Evolutionary conservation across 2,797 vertebrate genomes (phyloP).

Genomic region (Enteromius paludinosus): DNA sequence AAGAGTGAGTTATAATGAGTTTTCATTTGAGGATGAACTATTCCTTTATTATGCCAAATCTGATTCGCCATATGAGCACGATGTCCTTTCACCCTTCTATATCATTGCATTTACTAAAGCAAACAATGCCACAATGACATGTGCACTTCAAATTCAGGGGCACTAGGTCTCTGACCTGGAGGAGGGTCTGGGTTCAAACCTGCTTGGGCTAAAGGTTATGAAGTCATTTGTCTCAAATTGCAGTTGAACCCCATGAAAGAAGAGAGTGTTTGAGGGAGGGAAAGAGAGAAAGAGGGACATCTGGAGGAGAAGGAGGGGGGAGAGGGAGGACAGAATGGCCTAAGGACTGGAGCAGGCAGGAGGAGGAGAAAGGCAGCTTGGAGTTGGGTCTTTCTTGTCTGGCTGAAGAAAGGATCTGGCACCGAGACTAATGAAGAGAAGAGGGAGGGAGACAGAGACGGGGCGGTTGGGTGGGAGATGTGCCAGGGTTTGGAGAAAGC

Average conservation of each 20-base stretch:
- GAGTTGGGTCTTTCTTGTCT: constrained; percentile 87
- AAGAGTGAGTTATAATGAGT: neutral
- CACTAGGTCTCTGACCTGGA: constrained; percentile 35
- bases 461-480: constrained; percentile 82
- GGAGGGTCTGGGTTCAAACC: constrained; percentile 50
- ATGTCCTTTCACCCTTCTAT: constrained; percentile 10
- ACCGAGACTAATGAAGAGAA: constrained; percentile 86
- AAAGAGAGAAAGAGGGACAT: constrained; percentile 59
- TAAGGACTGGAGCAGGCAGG: constrained; percentile 62
- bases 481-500: constrained; percentile 87
- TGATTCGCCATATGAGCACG: neutral
- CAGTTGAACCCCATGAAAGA: constrained; percentile 56
- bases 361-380: constrained; percentile 82
- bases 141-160: constrained; percentile 48
- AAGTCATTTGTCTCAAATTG: constrained; percentile 74
- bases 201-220: constrained; percentile 69
- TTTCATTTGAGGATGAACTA: neutral
- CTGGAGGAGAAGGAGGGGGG: constrained; percentile 75
- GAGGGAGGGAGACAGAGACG: constrained; percentile 83
- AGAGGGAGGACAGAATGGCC: constrained; percentile 77
- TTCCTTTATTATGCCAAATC: constrained; percentile 8
- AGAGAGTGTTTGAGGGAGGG: constrained; percentile 51
- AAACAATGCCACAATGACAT: constrained; percentile 46
- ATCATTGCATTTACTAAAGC: constrained; percentile 30
- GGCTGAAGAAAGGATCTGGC: constrained; percentile 81